phyloP scores from a whole-genome alignment of 2,888 invertebrate species.

The Drosophila infuscata region DNA sequence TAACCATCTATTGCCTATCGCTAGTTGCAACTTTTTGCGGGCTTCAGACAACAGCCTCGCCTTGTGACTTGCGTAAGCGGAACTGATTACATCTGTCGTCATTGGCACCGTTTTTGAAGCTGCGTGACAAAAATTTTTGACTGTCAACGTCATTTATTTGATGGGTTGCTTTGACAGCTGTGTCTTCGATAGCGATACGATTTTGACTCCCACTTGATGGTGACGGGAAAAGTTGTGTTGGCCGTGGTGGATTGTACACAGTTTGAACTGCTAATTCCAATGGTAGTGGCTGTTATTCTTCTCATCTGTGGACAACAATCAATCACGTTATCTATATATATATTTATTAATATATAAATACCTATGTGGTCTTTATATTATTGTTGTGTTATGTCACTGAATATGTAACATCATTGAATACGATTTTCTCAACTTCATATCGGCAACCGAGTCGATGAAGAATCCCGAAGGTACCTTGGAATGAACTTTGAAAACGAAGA shows the following conservation, averaged over 20 bases:
- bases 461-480: background rate
- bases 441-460: background rate
- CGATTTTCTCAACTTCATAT: background rate
- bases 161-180: constrained; percentile 69
- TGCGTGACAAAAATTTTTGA: constrained; percentile 76
- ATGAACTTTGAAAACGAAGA: background rate
- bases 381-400: background rate
- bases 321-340: constrained; percentile 59
- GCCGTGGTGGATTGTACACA: constrained; percentile 13
- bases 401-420: constrained; percentile 1
- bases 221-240: constrained; percentile 19
- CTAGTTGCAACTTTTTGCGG: constrained; percentile 60
- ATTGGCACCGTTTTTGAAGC: constrained; percentile 40
- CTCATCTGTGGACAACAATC: constrained; percentile 56
- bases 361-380: constrained; percentile 29
- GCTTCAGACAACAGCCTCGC: constrained; percentile 19
- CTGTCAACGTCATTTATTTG: constrained; percentile 71
- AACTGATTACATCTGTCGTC: constrained; percentile 72
- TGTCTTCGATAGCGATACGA: constrained; percentile 52
- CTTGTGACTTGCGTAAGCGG: constrained; percentile 72
- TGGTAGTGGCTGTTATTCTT: constrained; percentile 35
- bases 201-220: constrained; percentile 29
- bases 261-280: constrained; percentile 56
- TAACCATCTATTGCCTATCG: constrained; percentile 48
- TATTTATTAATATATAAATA: constrained; percentile 21